These are phyloP conservation scores for Xylota sylvarum DNA, from an alignment of 2,888 invertebrate genomes.

Conservation along the genomic window DNA sequence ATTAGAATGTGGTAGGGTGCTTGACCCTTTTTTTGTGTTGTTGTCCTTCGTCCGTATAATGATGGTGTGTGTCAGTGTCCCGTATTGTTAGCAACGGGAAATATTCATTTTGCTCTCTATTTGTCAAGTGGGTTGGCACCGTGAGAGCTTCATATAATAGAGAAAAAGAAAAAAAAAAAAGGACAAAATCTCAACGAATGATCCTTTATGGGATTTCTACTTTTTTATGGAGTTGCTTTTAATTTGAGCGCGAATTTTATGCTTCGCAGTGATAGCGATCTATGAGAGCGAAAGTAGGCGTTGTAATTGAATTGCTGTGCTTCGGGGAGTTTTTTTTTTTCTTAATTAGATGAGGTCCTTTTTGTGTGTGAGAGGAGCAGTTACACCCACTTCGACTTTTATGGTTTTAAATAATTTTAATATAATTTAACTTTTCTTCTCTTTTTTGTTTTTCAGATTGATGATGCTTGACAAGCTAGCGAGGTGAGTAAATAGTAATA, in stretches of 20 bases:
- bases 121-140: conserved; percentile 9
- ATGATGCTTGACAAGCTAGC: conserved; percentile 27
- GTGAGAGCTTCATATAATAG: conserved; percentile 36
- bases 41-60: conserved; percentile 33
- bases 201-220: conserved; percentile 58
- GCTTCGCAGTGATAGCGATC: conserved; percentile 66
- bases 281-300: conserved; percentile 52
- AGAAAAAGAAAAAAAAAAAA: conserved; percentile 14
- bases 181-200: conserved; percentile 38
- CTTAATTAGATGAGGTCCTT: conserved; percentile 50
- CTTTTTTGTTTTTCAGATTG: conserved; percentile 47
- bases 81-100: conserved; percentile 41
- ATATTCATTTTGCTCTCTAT: conserved; percentile 35
- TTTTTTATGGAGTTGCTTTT: conserved; percentile 60
- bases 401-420: conserved; percentile 25
- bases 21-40: conserved; percentile 69
- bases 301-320: conserved; percentile 67
- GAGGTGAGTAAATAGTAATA: conserved; percentile 42
- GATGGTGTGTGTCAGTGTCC: conserved; percentile 31
- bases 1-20: conserved; percentile 74
- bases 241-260: conserved; percentile 72
- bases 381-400: conserved; percentile 22
- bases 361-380: not conserved
- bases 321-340: conserved; percentile 14
- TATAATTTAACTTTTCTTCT: conserved; percentile 25